phyloP scores from a whole-genome alignment of 2,113 vertebrate genomes.

The Mionectes macconnelli region DNA sequence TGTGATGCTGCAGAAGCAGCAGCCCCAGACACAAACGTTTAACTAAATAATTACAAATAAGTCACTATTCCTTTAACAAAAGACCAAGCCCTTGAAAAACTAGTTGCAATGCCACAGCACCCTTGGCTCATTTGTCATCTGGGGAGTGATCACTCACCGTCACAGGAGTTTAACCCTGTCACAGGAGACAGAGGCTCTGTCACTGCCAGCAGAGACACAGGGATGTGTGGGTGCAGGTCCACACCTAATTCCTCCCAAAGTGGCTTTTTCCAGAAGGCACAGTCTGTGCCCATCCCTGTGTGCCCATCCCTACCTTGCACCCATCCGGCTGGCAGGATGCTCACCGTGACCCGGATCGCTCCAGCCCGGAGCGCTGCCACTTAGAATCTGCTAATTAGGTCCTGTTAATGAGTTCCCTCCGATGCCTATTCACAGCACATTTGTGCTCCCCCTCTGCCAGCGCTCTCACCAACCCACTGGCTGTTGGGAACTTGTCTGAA shows the following conservation, averaged over 20 bases:
- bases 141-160: background rate
- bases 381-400: slow-evolving; percentile 17
- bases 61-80: background rate
- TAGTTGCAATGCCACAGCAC: background rate
- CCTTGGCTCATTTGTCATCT: background rate
- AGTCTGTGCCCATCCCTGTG: accelerated
- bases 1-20: background rate
- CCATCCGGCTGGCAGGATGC: background rate
- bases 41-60: background rate
- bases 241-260: background rate
- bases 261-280: background rate
- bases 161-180: slow-evolving; percentile 7
- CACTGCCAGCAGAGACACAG: accelerated
- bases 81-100: slow-evolving; percentile 11
- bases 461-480: background rate
- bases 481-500: background rate
- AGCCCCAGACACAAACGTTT: background rate
- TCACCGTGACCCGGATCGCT: accelerated
- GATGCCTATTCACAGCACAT: background rate
- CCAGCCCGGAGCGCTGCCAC: background rate
- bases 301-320: background rate
- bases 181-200: background rate
- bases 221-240: background rate
- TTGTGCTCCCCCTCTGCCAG: slow-evolving; percentile 5
- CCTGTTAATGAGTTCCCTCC: background rate